These are phyloP conservation scores for Hyposoter dolosus DNA, from an alignment of 2,888 invertebrate genomes.

Conservation along the genomic window DNA sequence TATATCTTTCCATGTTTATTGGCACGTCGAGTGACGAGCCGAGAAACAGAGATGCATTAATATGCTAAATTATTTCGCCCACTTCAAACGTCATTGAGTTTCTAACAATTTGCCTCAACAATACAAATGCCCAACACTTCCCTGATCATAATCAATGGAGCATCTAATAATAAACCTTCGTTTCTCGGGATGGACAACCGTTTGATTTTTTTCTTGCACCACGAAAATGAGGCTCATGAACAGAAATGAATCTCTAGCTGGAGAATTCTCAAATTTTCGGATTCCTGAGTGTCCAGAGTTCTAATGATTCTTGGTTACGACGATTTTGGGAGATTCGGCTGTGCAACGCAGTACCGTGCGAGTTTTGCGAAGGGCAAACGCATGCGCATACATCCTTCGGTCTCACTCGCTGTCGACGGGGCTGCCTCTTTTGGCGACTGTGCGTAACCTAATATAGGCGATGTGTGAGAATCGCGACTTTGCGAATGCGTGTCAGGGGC, in stretches of 20 bases:
- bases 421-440: constrained; percentile 38
- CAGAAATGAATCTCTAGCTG: neutral
- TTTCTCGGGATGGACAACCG: neutral
- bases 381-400: neutral
- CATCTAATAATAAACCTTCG: neutral
- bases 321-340: neutral
- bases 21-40: neutral
- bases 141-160: neutral
- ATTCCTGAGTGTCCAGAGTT: constrained; percentile 16
- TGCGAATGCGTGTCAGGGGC: constrained; percentile 76
- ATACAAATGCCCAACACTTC: constrained; percentile 6
- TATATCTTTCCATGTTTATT: constrained; percentile 2
- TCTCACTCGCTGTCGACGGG: constrained; percentile 24
- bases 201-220: neutral
- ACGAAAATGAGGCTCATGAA: neutral
- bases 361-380: neutral
- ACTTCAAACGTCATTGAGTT: constrained; percentile 29
- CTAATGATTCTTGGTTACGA: neutral
- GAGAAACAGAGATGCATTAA: constrained; percentile 38
- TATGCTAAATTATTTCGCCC: constrained; percentile 56
- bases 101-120: constrained; percentile 6
- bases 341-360: neutral
- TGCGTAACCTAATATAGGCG: constrained; percentile 75
- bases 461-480: constrained; percentile 72
- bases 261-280: neutral